Evolutionary conservation across 2,113 vertebrate species (phyloP), one percentile per base, ranked within the genome.

Genomic region (Aldabrachelys gigantea): DNA sequence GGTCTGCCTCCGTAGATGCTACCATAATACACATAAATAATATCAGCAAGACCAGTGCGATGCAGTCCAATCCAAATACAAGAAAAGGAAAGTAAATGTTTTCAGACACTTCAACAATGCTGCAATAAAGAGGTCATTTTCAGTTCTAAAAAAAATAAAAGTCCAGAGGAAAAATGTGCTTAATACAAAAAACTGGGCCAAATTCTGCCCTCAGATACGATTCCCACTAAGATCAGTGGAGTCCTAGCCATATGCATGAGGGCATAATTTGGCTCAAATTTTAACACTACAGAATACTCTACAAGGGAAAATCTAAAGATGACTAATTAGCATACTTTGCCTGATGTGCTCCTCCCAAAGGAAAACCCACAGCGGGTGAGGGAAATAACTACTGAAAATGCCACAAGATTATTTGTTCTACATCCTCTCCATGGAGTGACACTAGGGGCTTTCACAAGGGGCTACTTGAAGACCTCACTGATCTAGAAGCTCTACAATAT

Each of bases 171-270:
- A 22, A 94, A 89, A 81, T 78, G 41, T 84, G 84, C 65, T 65
- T 41, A 88, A 62, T 44, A 95, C 56, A 54, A 1, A 95, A 88
- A 92, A 84, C 41, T 75, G 91, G 91, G 81, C 88, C 91, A 95
- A 88, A 79, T 54, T n/a, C 16, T 83, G 54, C 78, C 90, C 65
- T 2, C 1, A 90, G 94, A 95, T 44, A 95, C 52, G 8, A 91
- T 89, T 88, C 91, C 54, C 72, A 84, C 85, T 50, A 57, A 87
- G 50, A 47, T 78, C 38, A 29, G 38, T 47, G 41, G 44, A 47
- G 41, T 92, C 53, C 72, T 24, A 59, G 4, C 16, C 16, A 24
- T 92, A 78, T 76, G 21, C 80, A 81, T 47, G 38, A 92, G 84
- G 90, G 86, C 84, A 82, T 54, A 54, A 47, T 29, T 82, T 50